Evolutionary conservation across 2,113 vertebrate species (phyloP).

Genomic region (Ursus arctos): DNA sequence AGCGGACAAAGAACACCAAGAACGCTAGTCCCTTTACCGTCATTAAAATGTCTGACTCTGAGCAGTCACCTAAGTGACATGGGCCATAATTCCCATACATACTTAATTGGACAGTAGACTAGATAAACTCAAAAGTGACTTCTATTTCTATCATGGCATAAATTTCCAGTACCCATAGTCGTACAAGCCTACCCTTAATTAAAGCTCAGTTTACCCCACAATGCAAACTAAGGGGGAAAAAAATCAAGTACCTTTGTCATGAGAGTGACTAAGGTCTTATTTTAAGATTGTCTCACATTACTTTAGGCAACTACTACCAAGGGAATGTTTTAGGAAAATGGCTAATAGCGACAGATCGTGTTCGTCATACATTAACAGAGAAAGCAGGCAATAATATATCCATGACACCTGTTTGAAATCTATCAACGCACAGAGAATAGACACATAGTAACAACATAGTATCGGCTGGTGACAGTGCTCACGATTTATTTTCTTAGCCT

Average conservation of each 20-base stretch:
- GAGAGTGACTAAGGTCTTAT: background rate
- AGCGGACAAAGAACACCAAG: background rate
- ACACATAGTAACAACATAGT: background rate
- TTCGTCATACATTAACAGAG: background rate
- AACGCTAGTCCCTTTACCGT: background rate
- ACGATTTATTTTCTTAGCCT: background rate
- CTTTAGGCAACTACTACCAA: slow-evolving; percentile 46
- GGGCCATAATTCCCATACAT: background rate
- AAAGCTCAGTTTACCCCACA: slow-evolving; percentile 32
- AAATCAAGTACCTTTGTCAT: background rate
- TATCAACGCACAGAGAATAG: background rate
- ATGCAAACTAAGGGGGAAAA: background rate
- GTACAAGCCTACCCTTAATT: background rate
- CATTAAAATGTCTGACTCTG: slow-evolving; percentile 24
- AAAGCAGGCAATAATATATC: background rate
- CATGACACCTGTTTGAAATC: background rate
- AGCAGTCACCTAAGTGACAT: background rate
- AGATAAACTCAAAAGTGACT: background rate
- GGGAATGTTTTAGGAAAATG: slow-evolving; percentile 39
- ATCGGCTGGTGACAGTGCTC: background rate
- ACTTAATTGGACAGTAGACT: background rate
- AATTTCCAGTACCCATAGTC: slow-evolving; percentile 19
- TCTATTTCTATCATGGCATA: background rate
- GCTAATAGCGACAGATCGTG: background rate
- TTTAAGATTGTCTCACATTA: background rate